phyloP scores from a whole-genome alignment of 2,113 vertebrate genomes.

The Psittacus erithacus region DNA sequence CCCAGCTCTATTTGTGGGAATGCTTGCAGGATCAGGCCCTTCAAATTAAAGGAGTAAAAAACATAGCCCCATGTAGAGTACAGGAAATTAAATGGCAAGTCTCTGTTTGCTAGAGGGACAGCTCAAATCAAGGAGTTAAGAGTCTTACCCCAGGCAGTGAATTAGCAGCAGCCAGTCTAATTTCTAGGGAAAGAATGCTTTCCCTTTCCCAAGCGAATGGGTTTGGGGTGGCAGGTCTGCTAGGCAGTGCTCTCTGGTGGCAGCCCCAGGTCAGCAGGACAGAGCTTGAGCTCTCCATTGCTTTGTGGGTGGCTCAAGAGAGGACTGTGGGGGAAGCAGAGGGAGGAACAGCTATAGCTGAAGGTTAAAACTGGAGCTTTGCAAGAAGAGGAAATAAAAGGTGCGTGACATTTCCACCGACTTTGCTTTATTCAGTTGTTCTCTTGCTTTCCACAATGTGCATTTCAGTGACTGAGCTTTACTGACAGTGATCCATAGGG shows the following conservation, averaged over 20 bases:
- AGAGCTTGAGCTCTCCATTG: background rate
- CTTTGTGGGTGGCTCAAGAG: background rate
- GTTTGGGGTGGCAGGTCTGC: too few species aligned
- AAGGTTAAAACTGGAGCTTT: background rate
- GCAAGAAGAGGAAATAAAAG: background rate
- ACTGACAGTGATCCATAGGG: background rate
- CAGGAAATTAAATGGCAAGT: slow-evolving; percentile 40
- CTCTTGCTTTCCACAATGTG: background rate
- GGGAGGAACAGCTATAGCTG: background rate
- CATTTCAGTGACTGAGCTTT: background rate
- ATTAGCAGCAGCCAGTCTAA: background rate
- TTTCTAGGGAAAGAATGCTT: background rate
- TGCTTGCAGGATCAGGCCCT: background rate
- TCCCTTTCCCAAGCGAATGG: accelerated
- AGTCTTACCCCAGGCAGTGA: background rate
- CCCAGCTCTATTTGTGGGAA: background rate
- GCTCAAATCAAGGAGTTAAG: background rate
- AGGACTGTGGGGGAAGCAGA: background rate
- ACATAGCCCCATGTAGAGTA: background rate
- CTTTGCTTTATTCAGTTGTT: background rate
- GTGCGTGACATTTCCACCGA: background rate
- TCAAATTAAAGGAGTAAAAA: slow-evolving; percentile 16
- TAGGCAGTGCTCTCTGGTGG: background rate
- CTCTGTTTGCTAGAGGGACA: background rate
- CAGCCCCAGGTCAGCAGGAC: background rate